These are phyloP conservation scores for Cheilosia soror DNA, from an alignment of 2,888 invertebrate species.

Conservation along the genomic window DNA sequence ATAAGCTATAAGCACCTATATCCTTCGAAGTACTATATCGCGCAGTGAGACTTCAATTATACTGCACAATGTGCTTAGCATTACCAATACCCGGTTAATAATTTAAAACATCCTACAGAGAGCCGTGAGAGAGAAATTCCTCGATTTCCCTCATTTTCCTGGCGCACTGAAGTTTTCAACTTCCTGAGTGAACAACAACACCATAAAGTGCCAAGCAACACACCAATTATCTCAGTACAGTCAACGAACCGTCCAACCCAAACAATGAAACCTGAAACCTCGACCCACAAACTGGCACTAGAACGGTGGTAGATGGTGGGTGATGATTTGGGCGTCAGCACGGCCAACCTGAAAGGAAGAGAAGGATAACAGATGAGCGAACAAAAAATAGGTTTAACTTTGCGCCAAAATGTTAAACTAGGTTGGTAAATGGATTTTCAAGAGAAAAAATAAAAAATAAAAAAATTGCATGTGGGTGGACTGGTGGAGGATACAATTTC, in stretches of 20 bases:
- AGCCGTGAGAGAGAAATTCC: conserved; percentile 20
- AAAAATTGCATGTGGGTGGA: neutral
- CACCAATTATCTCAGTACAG: conserved; percentile 71
- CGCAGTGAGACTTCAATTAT: conserved; percentile 29
- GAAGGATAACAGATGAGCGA: neutral
- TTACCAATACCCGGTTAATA: conserved; percentile 64
- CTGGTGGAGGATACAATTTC: conserved; percentile 7
- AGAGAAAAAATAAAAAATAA: neutral
- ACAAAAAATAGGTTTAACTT: conserved; percentile 41
- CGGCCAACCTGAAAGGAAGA: neutral
- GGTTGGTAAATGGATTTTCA: conserved; percentile 32
- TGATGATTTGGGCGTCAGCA: neutral
- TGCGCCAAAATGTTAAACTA: conserved; percentile 66
- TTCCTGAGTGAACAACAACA: conserved; percentile 22
- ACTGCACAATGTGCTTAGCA: conserved; percentile 43
- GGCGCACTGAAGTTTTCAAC: conserved; percentile 31
- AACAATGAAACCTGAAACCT: conserved; percentile 73
- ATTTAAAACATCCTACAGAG: conserved; percentile 35
- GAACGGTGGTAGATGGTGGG: conserved; percentile 3
- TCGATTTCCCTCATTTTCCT: conserved; percentile 16
- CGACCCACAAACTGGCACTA: conserved; percentile 68
- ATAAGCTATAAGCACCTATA: neutral
- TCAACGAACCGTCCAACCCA: conserved; percentile 74
- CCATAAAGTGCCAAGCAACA: conserved; percentile 60
- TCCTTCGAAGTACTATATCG: neutral